A percentile compares a stretch with the other conserved stretches of the same genome.
These are phyloP conservation scores for Busseola fusca DNA, from an alignment of 2,888 invertebrate species.

Conservation along the genomic window DNA sequence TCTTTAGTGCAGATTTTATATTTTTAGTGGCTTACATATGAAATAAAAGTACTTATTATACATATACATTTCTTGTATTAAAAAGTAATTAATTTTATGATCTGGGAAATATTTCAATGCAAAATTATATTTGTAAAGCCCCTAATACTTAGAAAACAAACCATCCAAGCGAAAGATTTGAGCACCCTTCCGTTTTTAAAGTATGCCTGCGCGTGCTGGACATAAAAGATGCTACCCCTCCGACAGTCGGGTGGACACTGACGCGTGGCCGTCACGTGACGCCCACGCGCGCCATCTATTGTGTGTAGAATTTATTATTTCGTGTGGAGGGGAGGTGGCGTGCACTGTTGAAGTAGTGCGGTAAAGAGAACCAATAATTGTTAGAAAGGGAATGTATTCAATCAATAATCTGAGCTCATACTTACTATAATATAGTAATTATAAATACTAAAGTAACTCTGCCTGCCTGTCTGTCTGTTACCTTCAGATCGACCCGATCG, in stretches of 20 bases:
- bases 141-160: slow-evolving; percentile 60
- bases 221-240: slow-evolving; percentile 74
- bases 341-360: slow-evolving; percentile 11
- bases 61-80: not conserved
- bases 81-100: slow-evolving; percentile 32
- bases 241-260: slow-evolving; percentile 74
- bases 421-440: not conserved
- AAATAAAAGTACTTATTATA: not conserved
- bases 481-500: not conserved
- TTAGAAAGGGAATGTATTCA: not conserved
- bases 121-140: slow-evolving; percentile 20
- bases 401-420: not conserved
- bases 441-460: not conserved
- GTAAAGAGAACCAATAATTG: slow-evolving; percentile 11
- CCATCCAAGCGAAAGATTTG: slow-evolving; percentile 62
- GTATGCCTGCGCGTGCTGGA: slow-evolving; percentile 66
- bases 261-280: slow-evolving; percentile 77
- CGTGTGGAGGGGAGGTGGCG: slow-evolving; percentile 42
- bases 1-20: not conserved
- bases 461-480: not conserved
- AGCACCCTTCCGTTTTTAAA: slow-evolving; percentile 70
- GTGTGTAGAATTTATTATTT: slow-evolving; percentile 74
- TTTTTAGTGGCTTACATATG: not conserved
- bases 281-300: slow-evolving; percentile 78
- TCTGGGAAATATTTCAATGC: slow-evolving; percentile 28